phyloP scores from a whole-genome alignment of 1,140 invertebrate species.

The Zaprionus ornatus region DNA sequence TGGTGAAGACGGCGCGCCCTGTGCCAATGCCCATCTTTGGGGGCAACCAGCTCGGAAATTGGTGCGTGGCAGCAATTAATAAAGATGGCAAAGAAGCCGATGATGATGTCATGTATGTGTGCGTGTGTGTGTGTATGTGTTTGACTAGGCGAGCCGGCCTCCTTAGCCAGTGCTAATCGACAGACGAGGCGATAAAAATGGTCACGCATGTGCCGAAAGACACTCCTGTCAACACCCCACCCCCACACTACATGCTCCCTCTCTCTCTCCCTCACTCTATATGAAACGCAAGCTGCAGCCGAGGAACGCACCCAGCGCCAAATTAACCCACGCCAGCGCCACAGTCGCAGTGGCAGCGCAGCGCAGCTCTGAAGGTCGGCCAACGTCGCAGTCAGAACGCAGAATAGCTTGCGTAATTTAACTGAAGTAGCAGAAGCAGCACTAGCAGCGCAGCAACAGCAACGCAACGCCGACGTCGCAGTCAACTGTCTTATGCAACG shows the following conservation, averaged over 20 bases:
- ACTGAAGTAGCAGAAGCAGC: slow-evolving; percentile 21
- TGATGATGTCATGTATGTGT: slow-evolving; percentile 41
- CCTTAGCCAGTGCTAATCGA: slow-evolving; percentile 42
- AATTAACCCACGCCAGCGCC: slow-evolving; percentile 10
- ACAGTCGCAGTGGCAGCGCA: neutral
- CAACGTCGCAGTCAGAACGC: slow-evolving; percentile 32
- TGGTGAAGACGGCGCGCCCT: slow-evolving; percentile 32
- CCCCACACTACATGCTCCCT: too few species aligned
- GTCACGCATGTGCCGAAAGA: slow-evolving; percentile 61
- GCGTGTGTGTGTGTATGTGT: slow-evolving; percentile 19
- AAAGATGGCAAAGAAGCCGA: slow-evolving; percentile 33
- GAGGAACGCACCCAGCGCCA: slow-evolving; percentile 11
- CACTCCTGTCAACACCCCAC: slow-evolving; percentile 55
- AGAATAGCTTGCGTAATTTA: slow-evolving; percentile 62
- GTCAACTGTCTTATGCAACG: slow-evolving; percentile 71
- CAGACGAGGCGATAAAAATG: slow-evolving; percentile 60
- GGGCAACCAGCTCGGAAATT: slow-evolving; percentile 40
- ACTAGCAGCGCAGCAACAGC: slow-evolving; percentile 19
- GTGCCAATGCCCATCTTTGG: slow-evolving; percentile 46
- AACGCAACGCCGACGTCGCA: slow-evolving; percentile 23
- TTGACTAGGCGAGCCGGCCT: slow-evolving; percentile 34
- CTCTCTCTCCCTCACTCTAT: neutral
- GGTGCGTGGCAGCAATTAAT: slow-evolving; percentile 51
- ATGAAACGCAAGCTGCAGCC: slow-evolving; percentile 15
- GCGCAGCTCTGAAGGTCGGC: slow-evolving; percentile 36